Evolutionary conservation across 2,888 invertebrate species (phyloP), one percentile per base, ranked within the genome.

Genomic region (Agrotis ipsilon): DNA sequence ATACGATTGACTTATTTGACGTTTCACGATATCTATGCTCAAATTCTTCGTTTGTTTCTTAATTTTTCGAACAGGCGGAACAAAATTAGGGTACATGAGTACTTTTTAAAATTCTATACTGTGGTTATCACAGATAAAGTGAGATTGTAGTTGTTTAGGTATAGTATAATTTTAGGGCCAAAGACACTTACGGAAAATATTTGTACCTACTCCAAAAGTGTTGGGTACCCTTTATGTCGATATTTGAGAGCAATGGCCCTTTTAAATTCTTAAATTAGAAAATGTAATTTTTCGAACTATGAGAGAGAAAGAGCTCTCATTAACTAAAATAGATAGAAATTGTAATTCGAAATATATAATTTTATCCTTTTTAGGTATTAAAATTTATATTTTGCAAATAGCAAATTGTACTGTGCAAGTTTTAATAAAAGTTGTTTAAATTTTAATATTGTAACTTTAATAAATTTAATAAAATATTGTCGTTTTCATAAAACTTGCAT

Each of bases 111-210:
- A 75, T 72, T 84, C 63, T 84, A 87, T 65, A 86, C 90, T 91
- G 91, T 91, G 89, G 83, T 71, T 82, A 77, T 79, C 88, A 87
- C 89, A 89, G 89, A 83, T 85, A 87, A 90, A 94, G 93, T 94
- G 94, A 93, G 93, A 93, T 91, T 90, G 82, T 88, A 91, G 91
- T 86, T 83, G 61, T 81, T 74, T 90, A 87, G 81, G 67, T 73
- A 74, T 82, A 85, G 77, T 70, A 57, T 82, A 78, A 76, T 63
- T 75, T 65, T 70, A 83, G 64, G 72, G 83, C 79, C 81, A 78
- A 48, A 66, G 45, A 62, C 61, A 72, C 64, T 67, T 24, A 60
- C 64, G 57, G 78, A 63, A 58, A 68, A 57, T 75, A 63, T 68
- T 63, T 63, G 57, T 73, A 68, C 69, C 78, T 63, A 69, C 51